Base-by-base conservation (phyloP, 2,113 vertebrate genomes). In the Saguinus imperator region DNA sequence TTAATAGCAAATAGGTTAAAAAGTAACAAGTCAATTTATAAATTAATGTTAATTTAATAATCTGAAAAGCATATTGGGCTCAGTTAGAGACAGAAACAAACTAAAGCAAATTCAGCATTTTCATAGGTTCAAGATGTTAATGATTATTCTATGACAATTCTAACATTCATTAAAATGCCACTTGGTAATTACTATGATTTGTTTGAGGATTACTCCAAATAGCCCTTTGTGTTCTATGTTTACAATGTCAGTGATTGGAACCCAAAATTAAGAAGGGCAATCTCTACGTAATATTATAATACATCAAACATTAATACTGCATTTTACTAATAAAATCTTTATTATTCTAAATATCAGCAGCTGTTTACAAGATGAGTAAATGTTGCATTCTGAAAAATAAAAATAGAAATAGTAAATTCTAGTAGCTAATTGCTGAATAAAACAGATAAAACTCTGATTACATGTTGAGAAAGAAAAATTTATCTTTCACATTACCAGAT, bases 341-440 rank as follows among this genome's bases (percentile, higher is more conserved):
- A 84, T 64, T 82, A 88, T 18, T 76, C 64, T 75, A 93, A 94
- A 40, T 83, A 79, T 87, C 18, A 88, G 20, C 61, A 40, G 20
- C 82, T 87, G 32, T 29, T 91, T 94, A 18, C 4, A 82, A 83
- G 35, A 10, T 45, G 23, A 43, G 2, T 55, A 91, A 61, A 82
- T 87, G 76, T 35, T 91, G 29, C 16, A 40, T 72, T 83, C 25
- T 48, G 14, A 86, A 93, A 94, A 86, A 73, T 80, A 89, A 73
- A 88, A 89, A 77, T 87, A 87, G 27, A 90, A 95, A 95, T 45
- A 87, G 75, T 61, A 81, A 84, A 57, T 94, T 32, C 11, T n/a
- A 91, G 40, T 75, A 45, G 18, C 43, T 88, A 91, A 64, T 83
- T 91, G 87, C 50, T 72, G 16, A 48, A 35, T 40, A 79, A 77